These are phyloP conservation scores for Drosophila murphyi DNA, from an alignment of 1,140 invertebrate species.

Conservation along the genomic window DNA sequence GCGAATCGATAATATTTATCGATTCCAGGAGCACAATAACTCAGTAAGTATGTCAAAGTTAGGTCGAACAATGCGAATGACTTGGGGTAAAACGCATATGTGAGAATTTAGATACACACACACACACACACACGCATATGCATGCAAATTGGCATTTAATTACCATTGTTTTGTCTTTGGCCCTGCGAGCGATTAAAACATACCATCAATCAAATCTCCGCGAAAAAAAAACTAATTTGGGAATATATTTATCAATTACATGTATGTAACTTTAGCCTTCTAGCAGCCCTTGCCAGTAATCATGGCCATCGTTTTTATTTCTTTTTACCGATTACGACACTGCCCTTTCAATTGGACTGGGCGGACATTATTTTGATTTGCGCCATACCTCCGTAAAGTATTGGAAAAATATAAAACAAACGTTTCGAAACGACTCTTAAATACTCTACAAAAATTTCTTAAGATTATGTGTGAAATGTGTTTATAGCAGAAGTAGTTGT, in stretches of 20 bases:
- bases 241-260: slow-evolving; percentile 41
- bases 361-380: slow-evolving; percentile 39
- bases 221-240: slow-evolving; percentile 18
- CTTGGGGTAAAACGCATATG: slow-evolving; percentile 25
- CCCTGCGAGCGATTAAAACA: slow-evolving; percentile 23
- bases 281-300: neutral
- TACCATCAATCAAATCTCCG: slow-evolving; percentile 63
- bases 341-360: slow-evolving; percentile 15
- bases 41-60: slow-evolving; percentile 63
- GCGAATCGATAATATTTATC: slow-evolving; percentile 69
- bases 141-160: slow-evolving; percentile 54
- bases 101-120: neutral
- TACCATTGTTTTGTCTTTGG: slow-evolving; percentile 59
- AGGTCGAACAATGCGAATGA: slow-evolving; percentile 66
- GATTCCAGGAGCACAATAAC: slow-evolving; percentile 49
- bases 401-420: neutral
- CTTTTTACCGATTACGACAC: slow-evolving; percentile 46
- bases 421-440: neutral
- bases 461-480: no score
- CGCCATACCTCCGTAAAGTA: slow-evolving; percentile 4
- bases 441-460: slow-evolving; percentile 1
- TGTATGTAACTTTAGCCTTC: neutral
- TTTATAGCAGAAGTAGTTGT: no score
- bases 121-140: neutral
- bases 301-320: slow-evolving; percentile 39